Conservation (phyloP, 2,888 invertebrate genomes). For the Dasysyrphus tricinctus region DNA sequence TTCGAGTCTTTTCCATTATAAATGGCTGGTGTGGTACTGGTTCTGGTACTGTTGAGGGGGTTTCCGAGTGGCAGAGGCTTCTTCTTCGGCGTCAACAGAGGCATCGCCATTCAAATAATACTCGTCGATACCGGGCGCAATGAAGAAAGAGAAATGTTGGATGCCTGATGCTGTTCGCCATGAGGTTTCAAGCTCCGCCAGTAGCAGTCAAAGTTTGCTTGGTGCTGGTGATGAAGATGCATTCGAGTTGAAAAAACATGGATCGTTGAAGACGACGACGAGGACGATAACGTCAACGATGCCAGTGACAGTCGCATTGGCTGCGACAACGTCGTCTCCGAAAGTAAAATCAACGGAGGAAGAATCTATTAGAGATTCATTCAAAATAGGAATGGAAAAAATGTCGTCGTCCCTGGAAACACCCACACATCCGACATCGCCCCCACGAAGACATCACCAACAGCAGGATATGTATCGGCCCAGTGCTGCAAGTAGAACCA, state of each 20-base stretch:
- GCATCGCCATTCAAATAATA: constrained; percentile 54
- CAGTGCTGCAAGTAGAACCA: too few relatives aligned
- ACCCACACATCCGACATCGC: constrained; percentile 77
- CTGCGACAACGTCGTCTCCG: constrained; percentile 28
- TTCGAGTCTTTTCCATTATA: constrained; percentile 93
- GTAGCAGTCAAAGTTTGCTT: constrained; percentile 44
- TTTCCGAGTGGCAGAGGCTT: neutral
- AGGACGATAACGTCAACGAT: constrained; percentile 2
- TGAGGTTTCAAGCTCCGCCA: too few relatives aligned
- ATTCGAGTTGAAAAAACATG: constrained; percentile 77
- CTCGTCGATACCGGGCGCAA: too few relatives aligned
- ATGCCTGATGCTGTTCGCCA: too few relatives aligned
- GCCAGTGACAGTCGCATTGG: constrained; percentile 5
- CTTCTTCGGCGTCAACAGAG: constrained; percentile 37
- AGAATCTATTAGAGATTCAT: constrained; percentile 77
- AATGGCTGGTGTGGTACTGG: constrained; percentile 85
- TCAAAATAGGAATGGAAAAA: constrained; percentile 78
- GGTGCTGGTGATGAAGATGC: constrained; percentile 53
- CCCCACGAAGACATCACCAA: constrained; percentile 77
- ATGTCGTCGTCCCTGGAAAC: constrained; percentile 52
- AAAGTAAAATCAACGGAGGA: too few relatives aligned
- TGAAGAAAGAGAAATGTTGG: too few relatives aligned
- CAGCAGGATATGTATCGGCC: too few relatives aligned
- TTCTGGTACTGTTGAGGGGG: constrained; percentile 24
- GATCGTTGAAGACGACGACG: constrained; percentile 49